Conservation (phyloP, 2,888 invertebrate species). For the Heliconius cydno region DNA sequence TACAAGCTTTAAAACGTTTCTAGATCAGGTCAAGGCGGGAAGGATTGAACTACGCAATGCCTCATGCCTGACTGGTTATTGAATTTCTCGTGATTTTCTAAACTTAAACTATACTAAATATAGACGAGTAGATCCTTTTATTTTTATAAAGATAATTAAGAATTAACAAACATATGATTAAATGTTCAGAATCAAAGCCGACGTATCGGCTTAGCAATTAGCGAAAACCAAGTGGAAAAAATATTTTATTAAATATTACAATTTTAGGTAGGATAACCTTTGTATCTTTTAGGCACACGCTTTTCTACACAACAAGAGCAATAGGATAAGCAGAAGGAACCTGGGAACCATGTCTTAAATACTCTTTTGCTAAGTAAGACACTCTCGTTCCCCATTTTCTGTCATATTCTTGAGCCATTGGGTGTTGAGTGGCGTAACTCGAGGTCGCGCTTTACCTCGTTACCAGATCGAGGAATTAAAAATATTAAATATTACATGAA, state of each 20-base stretch:
- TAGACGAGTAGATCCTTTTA: neutral
- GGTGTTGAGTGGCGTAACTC: neutral
- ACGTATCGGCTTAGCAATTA: no score
- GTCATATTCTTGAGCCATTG: neutral
- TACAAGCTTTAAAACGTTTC: conserved; percentile 3
- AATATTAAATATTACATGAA: no score
- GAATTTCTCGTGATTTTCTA: conserved; percentile 14
- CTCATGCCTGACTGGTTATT: neutral
- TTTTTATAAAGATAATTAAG: neutral
- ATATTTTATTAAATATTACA: no score
- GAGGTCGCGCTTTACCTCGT: neutral
- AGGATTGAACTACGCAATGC: conserved; percentile 11
- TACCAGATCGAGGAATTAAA: no score
- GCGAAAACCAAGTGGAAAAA: no score
- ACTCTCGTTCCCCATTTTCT: neutral
- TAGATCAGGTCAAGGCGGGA: conserved; percentile 34
- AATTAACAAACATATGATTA: no score
- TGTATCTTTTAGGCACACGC: neutral
- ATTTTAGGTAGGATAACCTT: neutral
- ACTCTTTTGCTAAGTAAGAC: no score
- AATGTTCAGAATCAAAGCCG: no score
- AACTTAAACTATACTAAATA: neutral
- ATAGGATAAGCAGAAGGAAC: neutral
- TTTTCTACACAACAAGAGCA: neutral
- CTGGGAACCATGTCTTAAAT: no score